Evolutionary conservation across 2,113 vertebrate species (phyloP).

Genomic region (Holacanthus passer): DNA sequence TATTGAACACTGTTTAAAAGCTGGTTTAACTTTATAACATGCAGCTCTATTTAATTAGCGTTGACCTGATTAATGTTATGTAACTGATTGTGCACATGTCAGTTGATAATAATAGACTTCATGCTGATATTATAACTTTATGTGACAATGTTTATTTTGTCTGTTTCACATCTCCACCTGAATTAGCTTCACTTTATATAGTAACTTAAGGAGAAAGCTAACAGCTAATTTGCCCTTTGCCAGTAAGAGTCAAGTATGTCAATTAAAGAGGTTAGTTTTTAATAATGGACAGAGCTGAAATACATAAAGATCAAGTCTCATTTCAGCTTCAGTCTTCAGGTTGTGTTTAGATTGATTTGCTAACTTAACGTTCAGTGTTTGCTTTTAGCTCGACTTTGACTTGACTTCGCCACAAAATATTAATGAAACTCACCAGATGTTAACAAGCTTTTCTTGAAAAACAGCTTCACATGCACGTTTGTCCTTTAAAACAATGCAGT

Average conservation of each 20-base stretch:
- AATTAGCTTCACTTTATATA: too few species aligned
- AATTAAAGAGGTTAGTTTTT: not conserved
- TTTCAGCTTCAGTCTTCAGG: not conserved
- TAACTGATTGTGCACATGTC: not conserved
- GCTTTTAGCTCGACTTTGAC: not conserved
- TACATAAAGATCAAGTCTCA: too few species aligned
- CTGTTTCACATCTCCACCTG: not conserved
- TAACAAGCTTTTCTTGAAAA: not conserved
- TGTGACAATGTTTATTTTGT: not conserved
- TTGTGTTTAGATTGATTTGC: not conserved
- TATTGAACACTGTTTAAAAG: not conserved
- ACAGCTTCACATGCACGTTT: constrained; percentile 14
- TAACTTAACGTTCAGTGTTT: not conserved
- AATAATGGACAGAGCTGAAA: not conserved
- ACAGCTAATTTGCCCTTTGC: not conserved
- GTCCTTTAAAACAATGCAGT: not conserved
- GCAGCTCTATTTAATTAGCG: not conserved
- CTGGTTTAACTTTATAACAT: not conserved
- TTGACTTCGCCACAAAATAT: not conserved
- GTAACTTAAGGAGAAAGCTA: not conserved
- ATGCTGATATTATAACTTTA: not conserved
- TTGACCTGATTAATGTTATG: not conserved
- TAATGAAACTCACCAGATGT: constrained; percentile 38
- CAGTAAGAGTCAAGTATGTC: not conserved
- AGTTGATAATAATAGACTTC: not conserved